Percentiles rank a stretch among this genome's conserved stretches.
Conservation (phyloP, 2,888 invertebrate genomes). For the Heterodera filipjevi region DNA sequence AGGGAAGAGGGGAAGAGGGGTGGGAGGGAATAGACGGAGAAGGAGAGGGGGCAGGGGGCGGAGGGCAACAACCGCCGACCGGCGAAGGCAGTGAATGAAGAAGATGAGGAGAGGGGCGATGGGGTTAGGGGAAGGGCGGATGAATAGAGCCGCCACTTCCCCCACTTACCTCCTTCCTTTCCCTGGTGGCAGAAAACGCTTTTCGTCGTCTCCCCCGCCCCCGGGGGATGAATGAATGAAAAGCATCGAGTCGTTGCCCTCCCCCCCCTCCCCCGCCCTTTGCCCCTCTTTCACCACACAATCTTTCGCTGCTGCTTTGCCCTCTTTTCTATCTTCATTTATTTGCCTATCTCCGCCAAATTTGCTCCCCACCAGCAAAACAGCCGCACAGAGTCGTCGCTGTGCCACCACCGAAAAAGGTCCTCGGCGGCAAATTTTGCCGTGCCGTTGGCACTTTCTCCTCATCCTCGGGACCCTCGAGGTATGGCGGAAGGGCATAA, state of each 20-base stretch:
- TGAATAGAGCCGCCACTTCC: slow-evolving; percentile 3
- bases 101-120: background rate
- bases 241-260: background rate
- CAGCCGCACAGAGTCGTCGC: no score
- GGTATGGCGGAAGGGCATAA: background rate
- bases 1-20: background rate
- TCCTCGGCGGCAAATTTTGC: slow-evolving; percentile 3
- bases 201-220: background rate
- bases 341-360: slow-evolving; percentile 10
- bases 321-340: background rate
- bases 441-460: slow-evolving; percentile 3
- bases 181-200: background rate
- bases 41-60: background rate
- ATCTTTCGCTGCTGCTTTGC: slow-evolving; percentile 3
- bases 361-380: background rate
- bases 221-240: background rate
- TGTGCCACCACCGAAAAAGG: background rate
- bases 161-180: slow-evolving; percentile 3
- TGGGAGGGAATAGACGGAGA: background rate
- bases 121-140: background rate
- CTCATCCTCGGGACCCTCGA: background rate
- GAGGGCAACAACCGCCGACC: slow-evolving; percentile 1
- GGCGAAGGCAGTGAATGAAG: background rate
- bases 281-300: background rate
- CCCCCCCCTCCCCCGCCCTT: background rate